Evolutionary conservation across 2,797 vertebrate genomes (phyloP).

Genomic region (Hypotaenidia philippensis): DNA sequence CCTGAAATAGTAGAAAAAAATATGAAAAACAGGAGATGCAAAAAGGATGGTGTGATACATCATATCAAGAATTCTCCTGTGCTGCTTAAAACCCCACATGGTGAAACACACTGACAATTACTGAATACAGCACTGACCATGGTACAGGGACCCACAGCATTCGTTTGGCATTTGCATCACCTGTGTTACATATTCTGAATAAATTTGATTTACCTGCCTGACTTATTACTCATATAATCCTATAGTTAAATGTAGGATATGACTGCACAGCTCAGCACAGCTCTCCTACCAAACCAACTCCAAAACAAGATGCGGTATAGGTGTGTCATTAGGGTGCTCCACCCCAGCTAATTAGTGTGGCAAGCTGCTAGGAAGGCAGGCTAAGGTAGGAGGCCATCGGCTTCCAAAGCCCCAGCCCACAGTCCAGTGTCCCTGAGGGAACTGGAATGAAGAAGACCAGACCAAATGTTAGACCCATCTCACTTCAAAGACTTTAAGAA

Average conservation of each 20-base stretch:
- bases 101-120: background rate
- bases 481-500: background rate
- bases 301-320: slow-evolving; percentile 49
- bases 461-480: background rate
- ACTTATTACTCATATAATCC: background rate
- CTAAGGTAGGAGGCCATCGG: fast-evolving
- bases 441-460: background rate
- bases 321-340: slow-evolving; percentile 15
- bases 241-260: slow-evolving; percentile 36
- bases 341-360: background rate
- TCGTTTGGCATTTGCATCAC: background rate
- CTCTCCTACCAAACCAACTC: background rate
- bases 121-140: background rate
- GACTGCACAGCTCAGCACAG: background rate
- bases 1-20: background rate
- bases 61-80: background rate
- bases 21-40: background rate
- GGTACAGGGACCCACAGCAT: fast-evolving
- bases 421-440: background rate
- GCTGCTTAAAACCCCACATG: background rate
- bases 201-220: slow-evolving; percentile 6
- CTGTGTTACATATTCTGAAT: background rate
- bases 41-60: background rate
- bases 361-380: background rate
- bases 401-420: background rate